Percentiles rank a stretch among this genome's conserved stretches.
These are phyloP conservation scores for Phaenicophaeus curvirostris DNA, from an alignment of 2,797 vertebrate genomes.

Conservation along the genomic window DNA sequence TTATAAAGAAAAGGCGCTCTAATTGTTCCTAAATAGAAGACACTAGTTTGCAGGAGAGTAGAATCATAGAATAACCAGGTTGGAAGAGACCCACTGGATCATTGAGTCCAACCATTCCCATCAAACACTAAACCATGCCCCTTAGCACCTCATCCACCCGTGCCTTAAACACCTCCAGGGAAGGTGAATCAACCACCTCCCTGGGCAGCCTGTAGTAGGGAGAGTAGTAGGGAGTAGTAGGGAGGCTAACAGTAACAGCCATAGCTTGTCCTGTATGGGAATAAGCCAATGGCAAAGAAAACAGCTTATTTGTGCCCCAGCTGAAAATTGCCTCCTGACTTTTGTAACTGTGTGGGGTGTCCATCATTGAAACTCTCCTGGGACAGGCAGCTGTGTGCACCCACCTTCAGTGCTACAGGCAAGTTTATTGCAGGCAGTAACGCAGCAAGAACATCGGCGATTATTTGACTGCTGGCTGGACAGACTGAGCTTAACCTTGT, in stretches of 20 bases:
- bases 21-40: not conserved
- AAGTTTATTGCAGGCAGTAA: not conserved
- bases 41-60: not conserved
- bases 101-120: no score
- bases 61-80: no score
- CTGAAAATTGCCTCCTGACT: not conserved
- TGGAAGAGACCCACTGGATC: no score
- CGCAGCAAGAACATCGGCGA: not conserved
- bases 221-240: no score
- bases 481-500: not conserved
- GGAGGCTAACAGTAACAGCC: not conserved
- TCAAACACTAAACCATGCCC: no score
- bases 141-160: no score
- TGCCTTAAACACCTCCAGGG: no score
- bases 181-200: no score
- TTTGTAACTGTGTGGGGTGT: not conserved
- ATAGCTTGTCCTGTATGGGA: not conserved
- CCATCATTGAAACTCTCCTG: not conserved
- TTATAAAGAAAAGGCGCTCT: not conserved
- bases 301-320: not conserved
- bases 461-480: not conserved
- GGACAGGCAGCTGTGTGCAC: not conserved
- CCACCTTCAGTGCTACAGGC: accelerated
- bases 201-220: no score
- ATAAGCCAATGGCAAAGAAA: not conserved